These are phyloP conservation scores for Flexamia atlantica DNA, from an alignment of 2,888 invertebrate species.

Conservation along the genomic window DNA sequence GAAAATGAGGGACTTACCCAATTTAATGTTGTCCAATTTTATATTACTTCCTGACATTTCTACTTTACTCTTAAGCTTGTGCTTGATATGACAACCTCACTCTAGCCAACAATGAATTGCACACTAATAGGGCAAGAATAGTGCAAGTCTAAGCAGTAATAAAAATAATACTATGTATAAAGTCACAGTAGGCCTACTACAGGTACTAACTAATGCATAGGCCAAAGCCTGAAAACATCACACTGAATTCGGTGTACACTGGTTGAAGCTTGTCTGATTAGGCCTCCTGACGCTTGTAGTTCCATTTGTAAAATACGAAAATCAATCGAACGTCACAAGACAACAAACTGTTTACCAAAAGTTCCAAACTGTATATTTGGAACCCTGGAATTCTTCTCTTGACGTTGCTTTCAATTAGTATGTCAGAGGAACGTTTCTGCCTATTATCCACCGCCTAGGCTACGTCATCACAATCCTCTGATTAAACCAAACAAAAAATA, in stretches of 20 bases:
- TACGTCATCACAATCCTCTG: conserved; percentile 51
- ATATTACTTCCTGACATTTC: conserved; percentile 13
- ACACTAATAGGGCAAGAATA: neutral
- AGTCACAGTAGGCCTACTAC: neutral
- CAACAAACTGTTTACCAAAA: neutral
- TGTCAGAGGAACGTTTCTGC: conserved; percentile 24
- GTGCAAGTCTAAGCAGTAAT: neutral
- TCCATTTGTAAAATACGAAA: neutral
- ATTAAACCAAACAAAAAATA: neutral
- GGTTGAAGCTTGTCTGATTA: neutral
- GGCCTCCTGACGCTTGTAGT: neutral
- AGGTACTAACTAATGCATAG: neutral
- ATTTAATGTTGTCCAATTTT: neutral
- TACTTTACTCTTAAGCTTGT: neutral
- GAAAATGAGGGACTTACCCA: neutral
- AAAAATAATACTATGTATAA: neutral
- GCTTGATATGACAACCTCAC: neutral
- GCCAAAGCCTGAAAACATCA: neutral
- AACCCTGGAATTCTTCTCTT: neutral
- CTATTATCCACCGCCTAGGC: conserved; percentile 58
- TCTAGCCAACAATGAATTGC: neutral
- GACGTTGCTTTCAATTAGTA: neutral
- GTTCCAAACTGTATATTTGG: neutral
- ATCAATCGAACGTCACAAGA: neutral
- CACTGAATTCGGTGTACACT: neutral